A percentile compares a stretch with the other conserved stretches of the same genome.
Conservation (phyloP, 2,888 invertebrate genomes). For the Polietes domitor region DNA sequence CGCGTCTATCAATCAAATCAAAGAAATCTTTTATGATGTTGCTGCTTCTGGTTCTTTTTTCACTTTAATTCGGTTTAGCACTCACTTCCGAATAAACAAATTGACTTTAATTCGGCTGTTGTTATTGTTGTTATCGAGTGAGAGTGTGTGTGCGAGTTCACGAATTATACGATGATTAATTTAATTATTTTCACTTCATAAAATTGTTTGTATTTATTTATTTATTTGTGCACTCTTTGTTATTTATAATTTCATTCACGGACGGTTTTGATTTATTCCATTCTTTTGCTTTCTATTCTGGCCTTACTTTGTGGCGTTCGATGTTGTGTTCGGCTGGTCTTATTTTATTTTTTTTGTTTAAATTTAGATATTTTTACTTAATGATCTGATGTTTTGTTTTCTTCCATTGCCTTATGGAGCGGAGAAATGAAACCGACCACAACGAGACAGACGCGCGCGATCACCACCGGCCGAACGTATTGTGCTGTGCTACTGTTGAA, state of each 20-base stretch:
- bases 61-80: background rate
- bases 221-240: background rate
- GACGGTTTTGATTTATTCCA: constrained; percentile 11
- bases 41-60: background rate
- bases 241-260: background rate
- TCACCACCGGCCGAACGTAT: constrained; percentile 10
- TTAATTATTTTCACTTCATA: constrained; percentile 3
- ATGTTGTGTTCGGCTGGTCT: background rate
- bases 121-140: background rate
- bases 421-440: constrained; percentile 25
- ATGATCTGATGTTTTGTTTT: constrained; percentile 38
- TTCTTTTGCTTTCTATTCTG: constrained; percentile 18
- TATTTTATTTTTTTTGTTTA: constrained; percentile 35
- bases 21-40: background rate
- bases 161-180: background rate
- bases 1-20: constrained; percentile 14
- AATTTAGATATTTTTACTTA: constrained; percentile 46
- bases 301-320: background rate
- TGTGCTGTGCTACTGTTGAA: constrained; percentile 13
- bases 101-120: background rate
- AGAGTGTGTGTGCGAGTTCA: background rate
- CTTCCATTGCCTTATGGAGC: constrained; percentile 29
- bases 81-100: constrained; percentile 20
- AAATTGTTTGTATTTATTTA: background rate
- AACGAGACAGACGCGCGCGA: background rate